Evolutionary conservation across 1,140 invertebrate species (phyloP), one percentile per base, ranked within the genome.

Genomic region (Panagrolaimus sp.): DNA sequence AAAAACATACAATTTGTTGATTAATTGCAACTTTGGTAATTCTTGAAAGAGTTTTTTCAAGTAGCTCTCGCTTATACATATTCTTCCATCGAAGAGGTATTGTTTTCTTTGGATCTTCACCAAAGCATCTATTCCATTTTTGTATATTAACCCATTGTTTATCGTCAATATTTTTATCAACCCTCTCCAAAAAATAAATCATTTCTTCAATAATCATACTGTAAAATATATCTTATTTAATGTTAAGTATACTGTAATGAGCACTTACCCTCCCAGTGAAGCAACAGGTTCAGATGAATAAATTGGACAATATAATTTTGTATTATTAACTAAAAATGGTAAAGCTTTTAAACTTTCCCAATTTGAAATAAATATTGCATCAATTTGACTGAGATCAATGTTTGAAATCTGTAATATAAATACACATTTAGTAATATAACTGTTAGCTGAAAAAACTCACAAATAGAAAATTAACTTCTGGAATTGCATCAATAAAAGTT

Each of bases 221-320:
- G 72, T 51, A 38, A 38, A 38, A 38, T 4, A 38, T 7, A 7
- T 38, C 79, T 74, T 14, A 25, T 13, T n/a, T 5, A 38, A 38
- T 38, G 31, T 38, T 38, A 38, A 38, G 7, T 2, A 38, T 38
- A 38, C 31, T 4, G 31, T 38, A 38, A 46, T 16, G n/a, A n/a
- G n/a, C 25, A 71, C 68, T 72, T 83, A 90, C 88, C 89, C 88
- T 74, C 93, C 95, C 79, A 98, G 92, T 83, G 97, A 93, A 70
- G 96, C 83, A 0, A 94, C 96, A 7, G 96, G 96, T 84, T 98
- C 94, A 11, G 96, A 98, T 38, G 92, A 92, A 86, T 95, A 97
- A 53, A 99, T 90, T 68, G 89, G 88, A 11, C 96, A 96, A 20
- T 43, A 43, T 51, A 78, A 76, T 9, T 66, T 66, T 16, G 47